A percentile compares a stretch with the other conserved stretches of the same genome.
These are phyloP conservation scores for Plecturocebus donacophilus DNA, from an alignment of 2,113 vertebrate genomes.

Conservation along the genomic window DNA sequence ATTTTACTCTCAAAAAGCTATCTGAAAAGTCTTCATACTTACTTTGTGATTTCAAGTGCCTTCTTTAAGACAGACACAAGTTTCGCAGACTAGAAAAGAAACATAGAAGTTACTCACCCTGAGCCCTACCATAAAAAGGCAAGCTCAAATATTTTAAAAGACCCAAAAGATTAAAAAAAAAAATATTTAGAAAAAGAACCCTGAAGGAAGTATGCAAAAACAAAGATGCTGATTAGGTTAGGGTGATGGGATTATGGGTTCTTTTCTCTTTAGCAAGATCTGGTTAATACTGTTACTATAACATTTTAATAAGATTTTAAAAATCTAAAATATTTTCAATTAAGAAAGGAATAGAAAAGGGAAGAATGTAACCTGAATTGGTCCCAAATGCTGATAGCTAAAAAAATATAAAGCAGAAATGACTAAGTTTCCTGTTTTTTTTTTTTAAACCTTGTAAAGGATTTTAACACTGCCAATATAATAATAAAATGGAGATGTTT, in stretches of 20 bases:
- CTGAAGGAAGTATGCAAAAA: not conserved
- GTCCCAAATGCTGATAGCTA: not conserved
- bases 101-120: conserved; percentile 47
- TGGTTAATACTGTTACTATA: not conserved
- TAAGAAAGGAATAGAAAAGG: not conserved
- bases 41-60: conserved; percentile 92
- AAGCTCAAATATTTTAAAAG: not conserved
- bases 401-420: not conserved
- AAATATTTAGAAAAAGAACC: not conserved
- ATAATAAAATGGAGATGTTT: no score
- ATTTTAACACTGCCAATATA: no score
- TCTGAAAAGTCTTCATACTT: conserved; percentile 77
- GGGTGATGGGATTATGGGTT: not conserved
- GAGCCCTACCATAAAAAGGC: not conserved
- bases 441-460: not conserved
- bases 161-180: not conserved
- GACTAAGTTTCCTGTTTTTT: not conserved
- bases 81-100: conserved; percentile 88
- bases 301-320: not conserved
- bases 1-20: conserved; percentile 5
- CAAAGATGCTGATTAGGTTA: not conserved
- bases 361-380: conserved; percentile 1
- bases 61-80: conserved; percentile 91
- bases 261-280: conserved; percentile 47
- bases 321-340: not conserved